Conservation (phyloP, 2,113 vertebrate species). For the Thamnophis sirtalis region DNA sequence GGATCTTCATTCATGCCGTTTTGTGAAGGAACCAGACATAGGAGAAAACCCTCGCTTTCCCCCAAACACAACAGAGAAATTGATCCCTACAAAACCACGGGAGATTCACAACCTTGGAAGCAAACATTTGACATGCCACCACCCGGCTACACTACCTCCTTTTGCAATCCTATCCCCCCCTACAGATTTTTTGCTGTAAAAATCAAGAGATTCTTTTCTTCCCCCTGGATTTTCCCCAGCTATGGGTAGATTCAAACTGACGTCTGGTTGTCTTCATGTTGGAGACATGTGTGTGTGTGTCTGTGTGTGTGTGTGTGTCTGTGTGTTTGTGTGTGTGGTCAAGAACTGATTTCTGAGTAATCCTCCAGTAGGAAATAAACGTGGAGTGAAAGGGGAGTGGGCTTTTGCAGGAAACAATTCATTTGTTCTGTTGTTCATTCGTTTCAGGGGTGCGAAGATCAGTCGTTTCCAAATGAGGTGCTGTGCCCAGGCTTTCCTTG, state of each 20-base stretch:
- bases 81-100: neutral
- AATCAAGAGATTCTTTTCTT: neutral
- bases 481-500: too few species aligned
- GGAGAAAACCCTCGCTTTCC: neutral
- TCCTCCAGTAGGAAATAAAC: too few species aligned
- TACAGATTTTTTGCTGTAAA: neutral
- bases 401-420: too few species aligned
- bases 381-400: too few species aligned
- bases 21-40: neutral
- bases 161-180: neutral
- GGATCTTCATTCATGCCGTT: neutral
- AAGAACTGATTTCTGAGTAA: neutral
- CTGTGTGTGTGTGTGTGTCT: too few species aligned
- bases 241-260: neutral
- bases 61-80: neutral
- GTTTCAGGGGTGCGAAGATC: too few species aligned
- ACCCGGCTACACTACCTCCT: neutral
- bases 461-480: too few species aligned
- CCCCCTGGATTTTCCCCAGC: neutral
- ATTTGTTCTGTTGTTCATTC: too few species aligned
- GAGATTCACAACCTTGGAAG: neutral
- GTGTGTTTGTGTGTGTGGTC: too few species aligned
- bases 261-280: neutral
- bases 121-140: neutral
- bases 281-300: neutral